phyloP scores from a whole-genome alignment of 2,113 vertebrate genomes.

The Eurystomus gularis region DNA sequence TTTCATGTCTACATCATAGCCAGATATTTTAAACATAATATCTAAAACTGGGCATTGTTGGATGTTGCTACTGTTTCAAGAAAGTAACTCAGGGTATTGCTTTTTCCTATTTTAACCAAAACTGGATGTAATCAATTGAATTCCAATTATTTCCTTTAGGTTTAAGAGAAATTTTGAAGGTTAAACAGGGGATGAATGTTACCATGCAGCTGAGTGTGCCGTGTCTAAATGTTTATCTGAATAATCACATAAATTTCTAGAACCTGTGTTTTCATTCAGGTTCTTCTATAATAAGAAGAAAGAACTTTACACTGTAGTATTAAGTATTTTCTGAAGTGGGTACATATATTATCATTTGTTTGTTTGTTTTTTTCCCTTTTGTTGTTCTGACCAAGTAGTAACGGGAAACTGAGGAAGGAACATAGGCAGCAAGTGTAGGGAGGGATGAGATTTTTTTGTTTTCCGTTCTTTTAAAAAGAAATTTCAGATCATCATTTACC shows the following conservation, averaged over 20 bases:
- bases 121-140: background rate
- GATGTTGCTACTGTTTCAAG: background rate
- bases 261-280: background rate
- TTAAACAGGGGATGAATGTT: background rate
- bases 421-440: background rate
- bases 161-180: background rate
- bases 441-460: accelerated
- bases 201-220: background rate
- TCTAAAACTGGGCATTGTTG: background rate
- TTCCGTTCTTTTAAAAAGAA: background rate
- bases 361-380: background rate
- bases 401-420: background rate
- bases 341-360: background rate
- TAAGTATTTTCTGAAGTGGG: background rate
- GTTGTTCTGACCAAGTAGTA: background rate
- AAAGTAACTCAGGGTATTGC: background rate
- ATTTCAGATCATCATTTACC: background rate
- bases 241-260: background rate
- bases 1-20: background rate
- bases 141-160: background rate
- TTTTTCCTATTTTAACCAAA: background rate
- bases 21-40: background rate
- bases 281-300: background rate
- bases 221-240: background rate
- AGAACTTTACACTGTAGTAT: background rate